Percentiles rank a stretch among this genome's conserved stretches.
Conservation (phyloP, 2,113 vertebrate species). For the Labeo catla region DNA sequence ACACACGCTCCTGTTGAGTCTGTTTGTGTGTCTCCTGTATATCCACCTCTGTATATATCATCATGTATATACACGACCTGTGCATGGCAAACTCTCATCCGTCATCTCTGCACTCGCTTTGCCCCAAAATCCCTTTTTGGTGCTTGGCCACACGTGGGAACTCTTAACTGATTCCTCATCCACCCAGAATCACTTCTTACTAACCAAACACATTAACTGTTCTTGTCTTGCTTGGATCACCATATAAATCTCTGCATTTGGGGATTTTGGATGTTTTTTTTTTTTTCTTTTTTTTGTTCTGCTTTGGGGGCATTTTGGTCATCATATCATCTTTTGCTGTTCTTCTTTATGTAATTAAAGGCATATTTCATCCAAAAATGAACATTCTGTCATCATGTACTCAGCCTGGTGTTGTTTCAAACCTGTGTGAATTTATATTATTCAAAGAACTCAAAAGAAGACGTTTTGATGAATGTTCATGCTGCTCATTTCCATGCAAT, state of each 20-base stretch:
- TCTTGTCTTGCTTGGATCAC: slow-evolving; percentile 69
- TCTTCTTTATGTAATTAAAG: not conserved
- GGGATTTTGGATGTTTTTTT: slow-evolving; percentile 48
- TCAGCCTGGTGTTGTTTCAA: not conserved
- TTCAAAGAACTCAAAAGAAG: not conserved
- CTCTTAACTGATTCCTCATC: slow-evolving; percentile 25
- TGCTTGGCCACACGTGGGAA: slow-evolving; percentile 38
- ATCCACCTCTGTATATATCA: slow-evolving; percentile 72
- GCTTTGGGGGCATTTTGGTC: not conserved
- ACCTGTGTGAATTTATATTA: not conserved
- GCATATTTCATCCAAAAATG: not conserved
- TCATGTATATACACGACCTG: slow-evolving; percentile 71
- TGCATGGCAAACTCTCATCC: slow-evolving; percentile 74
- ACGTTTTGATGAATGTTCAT: not conserved
- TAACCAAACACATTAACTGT: slow-evolving; percentile 79
- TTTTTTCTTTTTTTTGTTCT: not conserved
- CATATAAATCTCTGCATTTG: slow-evolving; percentile 20
- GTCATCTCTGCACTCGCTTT: slow-evolving; percentile 39
- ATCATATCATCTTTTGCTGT: not conserved
- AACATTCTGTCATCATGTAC: not conserved
- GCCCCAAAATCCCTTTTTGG: slow-evolving; percentile 46
- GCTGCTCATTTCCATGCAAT: slow-evolving; percentile 6
- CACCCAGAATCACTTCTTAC: slow-evolving; percentile 49
- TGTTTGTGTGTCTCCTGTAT: slow-evolving; percentile 79
- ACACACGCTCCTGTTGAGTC: slow-evolving; percentile 87